Evolutionary conservation across 2,888 invertebrate species (phyloP).

Genomic region (Melanophora roralis): DNA sequence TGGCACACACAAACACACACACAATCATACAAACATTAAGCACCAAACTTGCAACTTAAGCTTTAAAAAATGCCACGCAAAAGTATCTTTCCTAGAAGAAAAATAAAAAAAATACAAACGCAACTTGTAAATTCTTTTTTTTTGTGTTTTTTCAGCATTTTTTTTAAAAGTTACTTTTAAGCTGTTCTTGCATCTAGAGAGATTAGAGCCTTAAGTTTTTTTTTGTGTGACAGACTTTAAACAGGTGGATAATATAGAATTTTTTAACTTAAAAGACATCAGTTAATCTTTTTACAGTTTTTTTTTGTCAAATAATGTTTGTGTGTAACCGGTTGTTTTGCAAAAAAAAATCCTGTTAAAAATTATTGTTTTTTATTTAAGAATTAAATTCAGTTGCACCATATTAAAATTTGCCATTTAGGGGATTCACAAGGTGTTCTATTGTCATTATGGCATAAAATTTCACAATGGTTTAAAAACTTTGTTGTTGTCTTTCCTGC

Average conservation of each 20-base stretch:
- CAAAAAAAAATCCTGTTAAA: conserved; percentile 6
- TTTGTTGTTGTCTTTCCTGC: no score
- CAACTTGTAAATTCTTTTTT: conserved; percentile 50
- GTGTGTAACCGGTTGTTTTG: conserved; percentile 10
- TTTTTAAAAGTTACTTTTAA: conserved; percentile 48
- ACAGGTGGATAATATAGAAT: conserved; percentile 61
- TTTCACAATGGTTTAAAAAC: no score
- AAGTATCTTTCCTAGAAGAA: conserved; percentile 54
- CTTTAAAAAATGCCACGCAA: conserved; percentile 66
- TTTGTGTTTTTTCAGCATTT: neutral
- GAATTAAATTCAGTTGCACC: no score
- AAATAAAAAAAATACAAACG: neutral
- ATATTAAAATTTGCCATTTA: no score
- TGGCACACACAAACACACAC: conserved; percentile 53
- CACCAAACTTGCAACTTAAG: conserved; percentile 56
- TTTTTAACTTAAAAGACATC: conserved; percentile 48
- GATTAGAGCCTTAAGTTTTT: neutral
- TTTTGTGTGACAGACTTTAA: conserved; percentile 9
- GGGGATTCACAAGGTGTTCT: no score
- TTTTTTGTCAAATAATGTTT: conserved; percentile 8
- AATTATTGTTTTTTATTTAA: neutral
- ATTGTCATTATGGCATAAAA: no score
- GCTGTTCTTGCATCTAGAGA: neutral
- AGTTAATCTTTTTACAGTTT: conserved; percentile 55
- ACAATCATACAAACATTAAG: no score